Base-by-base conservation (phyloP, 2,797 vertebrate species). In the Vultur gryphus region DNA sequence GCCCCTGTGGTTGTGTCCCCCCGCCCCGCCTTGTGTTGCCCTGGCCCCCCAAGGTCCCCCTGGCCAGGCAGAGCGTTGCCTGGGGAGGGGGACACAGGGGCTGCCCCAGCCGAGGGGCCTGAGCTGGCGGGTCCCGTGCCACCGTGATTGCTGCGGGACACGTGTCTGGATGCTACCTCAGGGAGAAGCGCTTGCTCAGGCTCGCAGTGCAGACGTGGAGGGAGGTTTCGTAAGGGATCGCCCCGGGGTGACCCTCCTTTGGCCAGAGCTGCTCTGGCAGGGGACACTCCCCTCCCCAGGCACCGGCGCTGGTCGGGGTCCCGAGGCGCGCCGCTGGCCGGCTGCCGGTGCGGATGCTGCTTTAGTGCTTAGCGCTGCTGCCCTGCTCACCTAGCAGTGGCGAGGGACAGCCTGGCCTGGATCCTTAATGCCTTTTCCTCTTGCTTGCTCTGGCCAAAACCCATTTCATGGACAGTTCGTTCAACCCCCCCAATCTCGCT, bases 381-480 rank as follows among this genome's bases (percentile, higher is more conserved):
- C 52, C 58, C 46, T 2, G 5, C 86, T 83, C 84, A 62, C 71
- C 86, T 84, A 79, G 69, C 91, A 75, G 85, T 2, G 3, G 13
- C 0, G 1, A 33, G 70, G 54, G 19, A 69, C 62, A 61, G 65
- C 72, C 46, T 77, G 90, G 43, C 83, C 72, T 35, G 11, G 15
- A 11, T 43, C 41, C 13, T 54, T 89, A 75, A 95, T 93, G 73
- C 18, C 35, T 92, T 94, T 95, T 92, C 93, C 95, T 93, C 51
- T 58, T 28, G 43, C 61, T 65, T 3, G 10, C 72, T 31, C 46
- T 93, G 92, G 93, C 83, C 57, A 44, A 81, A 75, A 28, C 69
- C 91, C 61, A 23, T 70, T 39, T 33, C 19, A 10, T 1, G 52
- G 75, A 37, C 0, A 1, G 33, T 21, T 66, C 0, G 0, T 59